phyloP scores from a whole-genome alignment of 2,797 vertebrate genomes.

The Catostomus latipinnis region DNA sequence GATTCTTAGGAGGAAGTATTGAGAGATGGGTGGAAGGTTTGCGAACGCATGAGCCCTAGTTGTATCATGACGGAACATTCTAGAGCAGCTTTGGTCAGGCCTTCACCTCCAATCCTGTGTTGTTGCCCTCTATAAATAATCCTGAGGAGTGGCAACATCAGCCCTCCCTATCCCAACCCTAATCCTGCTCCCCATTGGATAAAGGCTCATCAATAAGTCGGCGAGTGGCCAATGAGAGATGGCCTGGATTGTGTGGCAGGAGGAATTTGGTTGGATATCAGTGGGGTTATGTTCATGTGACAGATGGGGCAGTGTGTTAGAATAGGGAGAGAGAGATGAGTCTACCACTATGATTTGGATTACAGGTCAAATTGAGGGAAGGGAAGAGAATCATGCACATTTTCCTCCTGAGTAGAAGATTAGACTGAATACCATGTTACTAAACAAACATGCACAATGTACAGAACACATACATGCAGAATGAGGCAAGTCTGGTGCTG shows the following conservation, averaged over 20 bases:
- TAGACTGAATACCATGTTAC: neutral
- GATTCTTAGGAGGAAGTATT: conserved; percentile 1
- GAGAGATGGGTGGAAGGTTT: conserved; percentile 26
- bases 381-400: conserved; percentile 4
- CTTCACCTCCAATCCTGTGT: conserved; percentile 66
- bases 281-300: conserved; percentile 63
- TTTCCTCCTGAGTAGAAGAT: neutral
- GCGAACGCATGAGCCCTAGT: conserved; percentile 7
- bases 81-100: conserved; percentile 61
- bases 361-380: conserved; percentile 21
- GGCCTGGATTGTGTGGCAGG: conserved; percentile 45
- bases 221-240: conserved; percentile 58
- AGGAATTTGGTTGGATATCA: conserved; percentile 43
- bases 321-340: conserved; percentile 21
- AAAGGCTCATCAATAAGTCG: conserved; percentile 9
- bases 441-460: conserved; percentile 10
- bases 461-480: neutral
- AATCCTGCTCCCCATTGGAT: conserved; percentile 65
- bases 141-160: conserved; percentile 46
- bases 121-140: conserved; percentile 70
- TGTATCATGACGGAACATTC: conserved; percentile 60
- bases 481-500: neutral
- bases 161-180: conserved; percentile 37
- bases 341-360: conserved; percentile 23
- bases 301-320: conserved; percentile 66